phyloP scores from a whole-genome alignment of 2,113 vertebrate species.

The Acrocephalus arundinaceus region DNA sequence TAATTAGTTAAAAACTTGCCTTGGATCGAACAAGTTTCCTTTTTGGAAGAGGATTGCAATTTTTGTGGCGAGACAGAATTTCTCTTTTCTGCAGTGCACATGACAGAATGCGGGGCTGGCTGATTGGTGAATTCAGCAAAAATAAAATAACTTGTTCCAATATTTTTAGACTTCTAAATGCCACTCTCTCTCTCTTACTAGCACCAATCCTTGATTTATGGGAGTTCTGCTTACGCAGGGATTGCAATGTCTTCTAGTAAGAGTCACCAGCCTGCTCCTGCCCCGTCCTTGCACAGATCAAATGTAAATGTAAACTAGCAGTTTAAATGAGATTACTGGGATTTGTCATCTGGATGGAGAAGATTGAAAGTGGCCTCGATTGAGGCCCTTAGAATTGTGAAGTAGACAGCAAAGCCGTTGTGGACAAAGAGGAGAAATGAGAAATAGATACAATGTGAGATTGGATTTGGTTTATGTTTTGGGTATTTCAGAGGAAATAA shows the following conservation, averaged over 20 bases:
- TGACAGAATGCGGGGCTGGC: not conserved
- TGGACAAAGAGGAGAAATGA: not conserved
- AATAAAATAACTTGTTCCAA: not conserved
- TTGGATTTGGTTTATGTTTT: not conserved
- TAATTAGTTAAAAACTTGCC: not conserved
- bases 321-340: conserved; percentile 35
- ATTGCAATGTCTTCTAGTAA: not conserved
- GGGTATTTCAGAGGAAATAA: not conserved
- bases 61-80: not conserved
- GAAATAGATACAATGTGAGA: not conserved
- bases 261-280: not conserved
- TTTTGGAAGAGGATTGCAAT: not conserved
- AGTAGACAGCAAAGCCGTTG: not conserved
- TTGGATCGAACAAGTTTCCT: not conserved
- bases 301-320: not conserved
- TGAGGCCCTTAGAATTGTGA: not conserved
- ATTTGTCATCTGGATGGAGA: not conserved
- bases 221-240: not conserved
- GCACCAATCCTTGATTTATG: not conserved
- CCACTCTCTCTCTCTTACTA: not conserved
- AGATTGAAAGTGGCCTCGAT: not conserved
- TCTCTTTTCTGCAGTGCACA: not conserved
- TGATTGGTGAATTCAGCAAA: not conserved
- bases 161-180: not conserved
- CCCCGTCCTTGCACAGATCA: not conserved